These are phyloP conservation scores for Platypus cylindrus DNA, from an alignment of 2,888 invertebrate genomes.

Conservation along the genomic window DNA sequence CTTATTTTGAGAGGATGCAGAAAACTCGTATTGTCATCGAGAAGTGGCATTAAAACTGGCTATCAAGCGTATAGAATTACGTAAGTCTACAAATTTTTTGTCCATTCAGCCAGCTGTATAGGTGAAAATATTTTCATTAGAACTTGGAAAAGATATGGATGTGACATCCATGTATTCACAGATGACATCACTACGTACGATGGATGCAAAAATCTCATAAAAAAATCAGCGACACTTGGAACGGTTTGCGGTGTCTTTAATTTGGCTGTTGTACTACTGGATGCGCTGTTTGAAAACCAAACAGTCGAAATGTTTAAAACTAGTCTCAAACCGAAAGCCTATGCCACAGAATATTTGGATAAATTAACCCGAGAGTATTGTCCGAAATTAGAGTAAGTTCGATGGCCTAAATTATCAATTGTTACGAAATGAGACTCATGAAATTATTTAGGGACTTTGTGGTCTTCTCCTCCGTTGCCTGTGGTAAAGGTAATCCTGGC, in stretches of 20 bases:
- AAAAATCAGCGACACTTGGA: constrained; percentile 48
- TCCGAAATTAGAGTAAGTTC: constrained; percentile 21
- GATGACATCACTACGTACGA: constrained; percentile 55
- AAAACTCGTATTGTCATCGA: constrained; percentile 66
- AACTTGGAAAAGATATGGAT: constrained; percentile 42
- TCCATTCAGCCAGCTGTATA: background rate
- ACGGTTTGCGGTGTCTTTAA: constrained; percentile 80
- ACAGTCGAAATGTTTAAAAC: constrained; percentile 52
- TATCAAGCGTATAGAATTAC: constrained; percentile 50
- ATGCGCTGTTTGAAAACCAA: constrained; percentile 67
- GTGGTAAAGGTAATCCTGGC: constrained; percentile 86
- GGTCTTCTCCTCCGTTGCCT: constrained; percentile 82
- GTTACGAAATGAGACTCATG: too few species aligned
- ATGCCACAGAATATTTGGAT: constrained; percentile 70
- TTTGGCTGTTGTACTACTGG: constrained; percentile 68
- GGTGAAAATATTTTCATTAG: constrained; percentile 4
- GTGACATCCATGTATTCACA: constrained; percentile 52
- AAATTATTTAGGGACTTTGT: constrained; percentile 55
- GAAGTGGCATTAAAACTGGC: constrained; percentile 66
- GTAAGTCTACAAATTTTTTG: constrained; percentile 11
- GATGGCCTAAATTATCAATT: background rate
- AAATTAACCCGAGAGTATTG: constrained; percentile 27
- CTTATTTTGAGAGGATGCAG: constrained; percentile 67
- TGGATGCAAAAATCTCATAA: constrained; percentile 57
- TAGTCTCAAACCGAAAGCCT: constrained; percentile 65